phyloP scores from a whole-genome alignment of 23 tunicate genomes.

The Styela clava region DNA sequence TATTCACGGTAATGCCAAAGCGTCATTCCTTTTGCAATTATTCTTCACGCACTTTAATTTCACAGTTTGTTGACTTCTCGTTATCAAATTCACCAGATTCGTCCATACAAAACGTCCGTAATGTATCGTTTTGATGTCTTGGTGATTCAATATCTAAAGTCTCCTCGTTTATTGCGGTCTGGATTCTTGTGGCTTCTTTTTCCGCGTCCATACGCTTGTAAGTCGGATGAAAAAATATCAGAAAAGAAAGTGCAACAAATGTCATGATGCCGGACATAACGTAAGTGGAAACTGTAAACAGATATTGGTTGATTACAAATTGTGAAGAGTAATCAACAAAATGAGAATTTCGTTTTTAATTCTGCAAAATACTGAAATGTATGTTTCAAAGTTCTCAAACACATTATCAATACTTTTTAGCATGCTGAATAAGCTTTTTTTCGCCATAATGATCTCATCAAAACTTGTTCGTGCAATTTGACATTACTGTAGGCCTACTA shows the following conservation, averaged over 20 bases:
- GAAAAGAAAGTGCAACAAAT: slow-evolving; percentile 27
- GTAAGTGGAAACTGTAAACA: slow-evolving; percentile 62
- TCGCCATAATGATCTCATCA: too few relatives aligned
- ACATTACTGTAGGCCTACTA: too few relatives aligned
- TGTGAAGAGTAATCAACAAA: too few relatives aligned
- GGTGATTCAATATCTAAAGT: not conserved
- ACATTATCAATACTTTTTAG: too few relatives aligned
- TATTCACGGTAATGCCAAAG: too few relatives aligned
- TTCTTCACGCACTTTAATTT: not conserved
- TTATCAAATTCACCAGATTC: not conserved
- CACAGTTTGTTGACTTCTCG: not conserved
- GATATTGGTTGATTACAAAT: too few relatives aligned
- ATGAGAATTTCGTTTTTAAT: too few relatives aligned
- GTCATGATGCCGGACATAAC: slow-evolving; percentile 55
- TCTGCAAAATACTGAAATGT: too few relatives aligned
- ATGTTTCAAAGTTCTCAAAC: too few relatives aligned
- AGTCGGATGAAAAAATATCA: slow-evolving; percentile 64
- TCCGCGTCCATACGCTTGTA: slow-evolving; percentile 77
- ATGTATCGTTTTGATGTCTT: not conserved
- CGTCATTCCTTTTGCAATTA: too few relatives aligned
- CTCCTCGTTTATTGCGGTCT: not conserved
- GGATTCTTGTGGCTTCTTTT: not conserved
- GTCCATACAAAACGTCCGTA: not conserved
- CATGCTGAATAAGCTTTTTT: too few relatives aligned
- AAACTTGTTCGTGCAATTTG: too few relatives aligned